Percentiles rank a stretch among this genome's conserved stretches.
phyloP scores from a whole-genome alignment of 2,113 vertebrate genomes.

The Trochalopteron elliotii region DNA sequence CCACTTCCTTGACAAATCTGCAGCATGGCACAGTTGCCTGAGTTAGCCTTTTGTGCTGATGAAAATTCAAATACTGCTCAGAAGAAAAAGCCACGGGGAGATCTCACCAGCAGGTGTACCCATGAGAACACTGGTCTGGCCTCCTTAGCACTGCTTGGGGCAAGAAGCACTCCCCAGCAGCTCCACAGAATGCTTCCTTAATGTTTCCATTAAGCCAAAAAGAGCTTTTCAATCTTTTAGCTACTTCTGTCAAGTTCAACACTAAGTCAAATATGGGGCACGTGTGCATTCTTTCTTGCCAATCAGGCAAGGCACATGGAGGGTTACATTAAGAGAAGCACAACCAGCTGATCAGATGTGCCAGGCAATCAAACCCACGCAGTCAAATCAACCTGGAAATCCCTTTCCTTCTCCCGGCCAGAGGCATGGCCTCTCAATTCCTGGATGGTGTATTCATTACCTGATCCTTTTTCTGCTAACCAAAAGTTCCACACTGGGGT shows the following conservation, averaged over 20 bases:
- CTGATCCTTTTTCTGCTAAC: neutral
- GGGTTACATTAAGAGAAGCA: neutral
- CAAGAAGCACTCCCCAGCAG: neutral
- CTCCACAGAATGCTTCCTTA: neutral
- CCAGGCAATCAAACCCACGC: neutral
- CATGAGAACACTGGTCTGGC: neutral
- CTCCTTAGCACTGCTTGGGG: neutral
- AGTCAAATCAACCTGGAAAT: neutral
- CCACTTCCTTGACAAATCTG: neutral
- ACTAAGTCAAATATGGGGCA: neutral
- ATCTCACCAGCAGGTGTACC: neutral
- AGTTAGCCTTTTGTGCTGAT: neutral
- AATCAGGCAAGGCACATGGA: neutral
- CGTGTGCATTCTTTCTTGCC: rapidly evolving
- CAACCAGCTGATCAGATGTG: neutral
- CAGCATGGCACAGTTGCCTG: neutral
- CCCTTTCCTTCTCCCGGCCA: neutral
- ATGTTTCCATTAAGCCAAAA: neutral
- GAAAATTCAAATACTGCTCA: neutral
- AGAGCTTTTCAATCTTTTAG: neutral
- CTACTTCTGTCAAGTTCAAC: neutral
- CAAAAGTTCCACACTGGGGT: neutral
- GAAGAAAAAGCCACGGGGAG: neutral
- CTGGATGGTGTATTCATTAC: neutral
- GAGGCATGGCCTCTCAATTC: neutral